phyloP scores from a whole-genome alignment of 2,888 invertebrate species.

The Scrobipalpa costella region DNA sequence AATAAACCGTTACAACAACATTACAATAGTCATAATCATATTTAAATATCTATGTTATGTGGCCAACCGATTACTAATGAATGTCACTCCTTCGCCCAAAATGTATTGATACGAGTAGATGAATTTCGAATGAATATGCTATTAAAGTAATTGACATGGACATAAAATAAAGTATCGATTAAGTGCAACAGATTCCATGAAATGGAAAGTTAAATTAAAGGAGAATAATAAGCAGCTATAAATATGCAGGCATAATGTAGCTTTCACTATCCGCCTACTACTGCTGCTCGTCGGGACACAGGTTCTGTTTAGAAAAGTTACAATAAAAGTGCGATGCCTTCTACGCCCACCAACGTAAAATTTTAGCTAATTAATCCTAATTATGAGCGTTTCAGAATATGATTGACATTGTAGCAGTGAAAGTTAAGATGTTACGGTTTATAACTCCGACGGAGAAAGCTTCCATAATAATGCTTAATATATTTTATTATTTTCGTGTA shows the following conservation, averaged over 20 bases:
- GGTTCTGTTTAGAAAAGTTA: conserved; percentile 44
- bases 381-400: conserved; percentile 66
- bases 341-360: conserved; percentile 47
- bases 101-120: neutral
- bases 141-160: neutral
- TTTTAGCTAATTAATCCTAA: conserved; percentile 65
- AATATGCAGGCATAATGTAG: conserved; percentile 49
- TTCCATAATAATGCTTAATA: conserved; percentile 30
- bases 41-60: conserved; percentile 24
- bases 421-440: conserved; percentile 75
- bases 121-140: neutral
- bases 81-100: neutral
- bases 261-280: conserved; percentile 70
- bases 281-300: conserved; percentile 40
- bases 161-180: neutral
- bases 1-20: conserved; percentile 42
- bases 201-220: conserved; percentile 57
- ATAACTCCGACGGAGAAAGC: conserved; percentile 73
- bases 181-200: conserved; percentile 41
- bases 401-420: conserved; percentile 71
- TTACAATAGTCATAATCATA: neutral
- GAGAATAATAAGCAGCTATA: conserved; percentile 55
- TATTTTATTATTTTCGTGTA: conserved; percentile 33
- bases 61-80: conserved; percentile 23
- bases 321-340: conserved; percentile 35